Base-by-base conservation (phyloP, 2,113 vertebrate species). In the Crotophaga sulcirostris region DNA sequence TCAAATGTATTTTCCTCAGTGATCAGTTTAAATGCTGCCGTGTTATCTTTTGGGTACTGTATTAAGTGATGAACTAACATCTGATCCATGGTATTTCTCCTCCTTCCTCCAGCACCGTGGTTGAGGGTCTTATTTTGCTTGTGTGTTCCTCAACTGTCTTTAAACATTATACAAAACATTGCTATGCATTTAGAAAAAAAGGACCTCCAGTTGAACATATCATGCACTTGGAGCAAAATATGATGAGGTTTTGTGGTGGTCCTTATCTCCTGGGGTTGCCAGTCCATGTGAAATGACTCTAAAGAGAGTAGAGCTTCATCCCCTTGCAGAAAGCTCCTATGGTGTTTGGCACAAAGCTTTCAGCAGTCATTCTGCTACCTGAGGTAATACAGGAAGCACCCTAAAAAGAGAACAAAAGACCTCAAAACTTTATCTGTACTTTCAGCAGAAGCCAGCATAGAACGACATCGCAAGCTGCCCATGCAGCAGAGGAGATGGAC, bases 401-500 rank as follows among this genome's bases (percentile, higher is more conserved):
- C 24, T 63, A 76, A 60, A 66, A 66, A 83, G 31, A 86, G 54
- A 88, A 88, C 45, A 62, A 20, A 86, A 87, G 15, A 67, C n/a
- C 47, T 84, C 73, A 59, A 84, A 69, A 64, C 26, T 90, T 54
- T 11, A 72, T 62, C 52, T 78, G 12, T 69, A 55, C 56, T 70
- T 92, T 51, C 52, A 74, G 69, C 19, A 58, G 51, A 85, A 90
- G 44, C 13, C 87, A 89, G 23, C 2, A 1, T 13, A 68, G 44
- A 77, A 85, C 59, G 68, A 54, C 14, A 58, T 11, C 3, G 0
- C 28, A 70, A 66, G 31, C 44, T 75, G 67, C 31, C 38, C 31
- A 67, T 0, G 5, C 3, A n/a, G 20, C 2, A 0, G 80, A 4
- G 0, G 7, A 72, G n/a, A 54, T 3, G 2, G 10, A 11, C 31